phyloP scores from a whole-genome alignment of 2,888 invertebrate genomes.

The Trachelus iudaicus region DNA sequence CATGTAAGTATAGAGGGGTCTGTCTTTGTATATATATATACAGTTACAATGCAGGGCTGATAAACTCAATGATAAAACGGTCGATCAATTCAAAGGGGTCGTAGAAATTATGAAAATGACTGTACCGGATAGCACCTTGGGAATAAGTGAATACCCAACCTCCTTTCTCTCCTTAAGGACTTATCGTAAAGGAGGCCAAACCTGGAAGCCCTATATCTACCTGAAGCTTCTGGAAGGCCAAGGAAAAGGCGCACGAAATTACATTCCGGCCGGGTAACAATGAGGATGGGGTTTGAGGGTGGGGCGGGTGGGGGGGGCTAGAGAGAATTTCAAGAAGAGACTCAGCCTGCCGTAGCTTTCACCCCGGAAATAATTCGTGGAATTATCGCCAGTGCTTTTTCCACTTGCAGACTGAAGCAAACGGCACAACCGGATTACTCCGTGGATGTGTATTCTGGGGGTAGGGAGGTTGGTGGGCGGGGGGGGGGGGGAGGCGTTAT shows the following conservation, averaged over 20 bases:
- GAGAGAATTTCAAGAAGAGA: constrained; percentile 10
- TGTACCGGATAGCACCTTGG: too few species aligned
- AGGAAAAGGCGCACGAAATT: background rate
- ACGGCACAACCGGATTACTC: background rate
- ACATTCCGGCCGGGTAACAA: background rate
- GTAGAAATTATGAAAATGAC: too few species aligned
- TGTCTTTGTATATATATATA: too few species aligned
- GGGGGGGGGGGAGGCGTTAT: constrained; percentile 11
- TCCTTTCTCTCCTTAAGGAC: too few species aligned
- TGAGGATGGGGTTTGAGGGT: background rate
- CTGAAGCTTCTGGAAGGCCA: background rate
- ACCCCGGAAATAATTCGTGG: constrained; percentile 35
- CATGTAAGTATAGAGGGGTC: too few species aligned
- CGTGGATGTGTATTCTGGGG: constrained; percentile 11
- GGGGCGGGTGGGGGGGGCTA: constrained; percentile 10
- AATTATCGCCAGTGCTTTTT: constrained; percentile 36
- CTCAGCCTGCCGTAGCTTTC: constrained; percentile 32
- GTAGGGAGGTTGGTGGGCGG: too few species aligned
- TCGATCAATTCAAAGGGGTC: too few species aligned
- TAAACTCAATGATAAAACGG: too few species aligned
- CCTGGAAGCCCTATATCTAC: too few species aligned
- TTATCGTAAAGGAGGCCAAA: too few species aligned
- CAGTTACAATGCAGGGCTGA: too few species aligned
- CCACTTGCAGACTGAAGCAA: constrained; percentile 12
- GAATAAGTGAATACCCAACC: too few species aligned